Base-by-base conservation (phyloP, 1,140 invertebrate species). In the Aleiodes sp. region DNA sequence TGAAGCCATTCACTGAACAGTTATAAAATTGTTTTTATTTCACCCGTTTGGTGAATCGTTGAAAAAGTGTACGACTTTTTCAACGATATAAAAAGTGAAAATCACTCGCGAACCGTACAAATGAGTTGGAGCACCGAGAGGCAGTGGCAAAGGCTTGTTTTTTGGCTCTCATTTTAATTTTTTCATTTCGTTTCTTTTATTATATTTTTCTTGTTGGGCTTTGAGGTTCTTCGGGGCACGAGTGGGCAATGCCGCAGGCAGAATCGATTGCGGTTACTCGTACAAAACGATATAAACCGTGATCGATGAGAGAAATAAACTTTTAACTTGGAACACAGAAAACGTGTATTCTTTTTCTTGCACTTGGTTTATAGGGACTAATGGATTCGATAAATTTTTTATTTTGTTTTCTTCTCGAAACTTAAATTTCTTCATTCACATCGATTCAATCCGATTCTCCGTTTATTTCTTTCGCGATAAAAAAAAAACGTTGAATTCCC, bases 361-460 rank as follows among this genome's bases (percentile, higher is more conserved):
- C 46, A 24, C 21, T 21, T 1, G 7, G 19, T 52, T 52, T 52
- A 52, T 52, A 12, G 46, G 19, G 21, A 52, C 46, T 52, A 52
- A 52, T 52, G 46, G 46, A 52, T 52, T 52, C 46, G n/a, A n/a
- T n/a, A n/a, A n/a, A 52, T 52, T 52, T 7, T 52, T 52, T 52
- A 24, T 52, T 52, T 52, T 16, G 26, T 9, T 1, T 2, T 52
- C 12, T 19, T 12, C 46, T 52, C 12, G 21, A 16, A 16, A 24
- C 21, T 3, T 52, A 19, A 52, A 52, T 52, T 52, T 52, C 21
- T 52, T 52, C 46, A 52, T 26, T 52, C 46, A 4, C 46, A n/a
- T n/a, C n/a, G n/a, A n/a, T n/a, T n/a, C n/a, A n/a, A n/a, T n/a
- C n/a, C n/a, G n/a, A n/a, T n/a, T n/a, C n/a, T n/a, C n/a, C n/a